Conservation (phyloP, 2,113 vertebrate species). For the Glareola pratincola region DNA sequence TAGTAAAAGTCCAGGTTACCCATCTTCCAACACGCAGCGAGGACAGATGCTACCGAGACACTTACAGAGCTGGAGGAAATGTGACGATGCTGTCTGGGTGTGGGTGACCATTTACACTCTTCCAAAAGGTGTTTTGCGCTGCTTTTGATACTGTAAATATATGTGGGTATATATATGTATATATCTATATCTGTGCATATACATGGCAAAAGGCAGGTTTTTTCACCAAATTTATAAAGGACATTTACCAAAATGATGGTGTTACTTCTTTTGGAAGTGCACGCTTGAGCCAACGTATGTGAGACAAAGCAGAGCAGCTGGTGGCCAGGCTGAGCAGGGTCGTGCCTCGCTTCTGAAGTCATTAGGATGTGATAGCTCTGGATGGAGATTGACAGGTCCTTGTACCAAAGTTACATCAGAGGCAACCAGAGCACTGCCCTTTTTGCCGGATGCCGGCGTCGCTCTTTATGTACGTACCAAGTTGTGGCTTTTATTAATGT, state of each 20-base stretch:
- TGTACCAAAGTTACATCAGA: background rate
- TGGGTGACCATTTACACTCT: background rate
- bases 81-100: background rate
- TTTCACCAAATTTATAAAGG: background rate
- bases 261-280: background rate
- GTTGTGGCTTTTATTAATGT: background rate
- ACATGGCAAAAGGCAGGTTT: background rate
- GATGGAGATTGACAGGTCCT: background rate
- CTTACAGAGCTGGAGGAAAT: background rate
- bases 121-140: background rate
- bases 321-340: rapidly evolving
- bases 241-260: background rate
- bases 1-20: background rate
- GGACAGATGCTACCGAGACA: background rate
- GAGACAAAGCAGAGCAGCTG: background rate
- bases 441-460: background rate
- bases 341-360: background rate
- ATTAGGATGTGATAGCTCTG: background rate
- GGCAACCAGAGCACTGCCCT: background rate
- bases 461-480: background rate
- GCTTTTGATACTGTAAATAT: background rate
- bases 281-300: background rate
- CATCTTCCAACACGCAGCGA: background rate
- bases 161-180: too few relatives aligned
- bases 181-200: background rate